phyloP scores from a whole-genome alignment of 2,888 invertebrate species.

The Gymnoscelis rufifasciata region DNA sequence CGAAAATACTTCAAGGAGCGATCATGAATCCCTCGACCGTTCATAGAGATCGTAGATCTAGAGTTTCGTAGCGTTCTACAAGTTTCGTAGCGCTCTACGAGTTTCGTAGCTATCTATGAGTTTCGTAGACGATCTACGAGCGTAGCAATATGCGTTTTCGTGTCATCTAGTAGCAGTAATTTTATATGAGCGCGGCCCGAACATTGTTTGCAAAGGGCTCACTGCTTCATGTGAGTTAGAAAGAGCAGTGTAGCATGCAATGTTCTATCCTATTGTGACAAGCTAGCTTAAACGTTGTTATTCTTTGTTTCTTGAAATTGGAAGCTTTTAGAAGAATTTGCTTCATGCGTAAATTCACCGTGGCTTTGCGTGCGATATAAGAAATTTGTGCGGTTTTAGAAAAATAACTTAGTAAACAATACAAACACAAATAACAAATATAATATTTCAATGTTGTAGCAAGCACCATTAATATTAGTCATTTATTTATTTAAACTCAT shows the following conservation, averaged over 20 bases:
- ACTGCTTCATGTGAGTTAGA: background rate
- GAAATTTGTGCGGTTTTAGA: too few relatives aligned
- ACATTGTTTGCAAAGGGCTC: slow-evolving; percentile 12
- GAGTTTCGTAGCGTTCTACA: background rate
- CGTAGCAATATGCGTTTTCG: slow-evolving; percentile 7
- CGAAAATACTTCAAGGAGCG: background rate
- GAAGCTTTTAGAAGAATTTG: too few relatives aligned
- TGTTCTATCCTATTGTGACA: background rate
- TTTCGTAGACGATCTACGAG: slow-evolving; percentile 9
- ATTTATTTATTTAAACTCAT: too few relatives aligned
- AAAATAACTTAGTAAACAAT: too few relatives aligned
- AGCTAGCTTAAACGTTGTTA: slow-evolving; percentile 5
- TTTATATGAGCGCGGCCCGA: slow-evolving; percentile 15
- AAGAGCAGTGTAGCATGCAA: background rate
- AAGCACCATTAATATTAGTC: too few relatives aligned
- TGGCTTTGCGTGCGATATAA: too few relatives aligned
- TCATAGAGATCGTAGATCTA: slow-evolving; percentile 5
- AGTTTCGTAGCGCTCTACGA: background rate
- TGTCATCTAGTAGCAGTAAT: slow-evolving; percentile 17
- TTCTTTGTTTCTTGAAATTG: too few relatives aligned
- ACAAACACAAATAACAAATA: too few relatives aligned
- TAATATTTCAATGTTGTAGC: too few relatives aligned
- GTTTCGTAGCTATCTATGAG: background rate
- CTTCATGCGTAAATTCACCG: too few relatives aligned
- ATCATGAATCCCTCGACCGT: slow-evolving; percentile 1